Base-by-base conservation (phyloP, 1,140 invertebrate genomes). In the Rhopalosiphum maidis region DNA sequence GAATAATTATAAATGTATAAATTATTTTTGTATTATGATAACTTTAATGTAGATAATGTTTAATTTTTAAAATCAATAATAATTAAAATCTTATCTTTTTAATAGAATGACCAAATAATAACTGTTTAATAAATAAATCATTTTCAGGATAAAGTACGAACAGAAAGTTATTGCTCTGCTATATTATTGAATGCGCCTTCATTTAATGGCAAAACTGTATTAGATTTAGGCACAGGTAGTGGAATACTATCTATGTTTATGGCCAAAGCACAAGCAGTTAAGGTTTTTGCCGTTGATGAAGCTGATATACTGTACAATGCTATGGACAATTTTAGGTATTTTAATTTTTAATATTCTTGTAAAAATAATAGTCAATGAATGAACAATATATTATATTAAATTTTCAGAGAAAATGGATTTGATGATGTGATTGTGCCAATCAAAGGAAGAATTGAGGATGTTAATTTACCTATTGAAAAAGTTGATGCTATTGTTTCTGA, bases 401-500 rank as follows among this genome's bases (percentile, higher is more conserved):
- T 51, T 85, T 94, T 95, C 89, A 97, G 97, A 94, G 97, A 98
- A 95, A 97, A 97, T 94, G 96, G 96, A 95, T 96, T 98, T 2
- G 96, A 97, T 94, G 96, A 97, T 95, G 96, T 97, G 77, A 96
- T 98, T 88, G 96, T 96, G 54, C 95, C 99, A 87, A 97, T 98
- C 21, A 97, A 97, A 95, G 98, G 98, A 2, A 97, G 98, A 95
- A 95, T 99, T 8, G 99, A 99, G 95, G 98, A 99, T 94, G 97
- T 96, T n/a, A 96, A 97, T 93, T 96, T 99, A 51, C 96, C 97
- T 60, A 96, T 96, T 55, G 96, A 97, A 55, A 98, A 99, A 95
- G 98, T 99, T 23, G 99, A 99, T 95, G 97, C 98, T 2, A 99
- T 99, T 94, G 97, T 99, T 48, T 99, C 98, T 9, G 99, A 99